Evolutionary conservation across 2,888 invertebrate species (phyloP).

Genomic region (Parnassius mnemosyne): DNA sequence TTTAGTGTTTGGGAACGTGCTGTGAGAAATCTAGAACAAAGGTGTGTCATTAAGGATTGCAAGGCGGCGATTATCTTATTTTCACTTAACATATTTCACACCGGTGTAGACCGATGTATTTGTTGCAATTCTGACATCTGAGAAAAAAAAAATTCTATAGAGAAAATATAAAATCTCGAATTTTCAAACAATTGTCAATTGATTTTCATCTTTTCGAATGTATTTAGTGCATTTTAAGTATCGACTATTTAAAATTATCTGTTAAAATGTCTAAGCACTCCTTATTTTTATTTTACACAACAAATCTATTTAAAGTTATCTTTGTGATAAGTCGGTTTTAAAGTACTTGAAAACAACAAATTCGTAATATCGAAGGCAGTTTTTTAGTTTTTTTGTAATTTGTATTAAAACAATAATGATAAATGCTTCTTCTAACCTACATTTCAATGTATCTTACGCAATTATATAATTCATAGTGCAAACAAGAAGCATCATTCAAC

Average conservation of each 20-base stretch:
- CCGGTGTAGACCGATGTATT: background rate
- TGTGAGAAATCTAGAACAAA: constrained; percentile 41
- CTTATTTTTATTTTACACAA: too few species aligned
- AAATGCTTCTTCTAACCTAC: constrained; percentile 2
- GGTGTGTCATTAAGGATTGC: constrained; percentile 25
- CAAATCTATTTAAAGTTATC: too few species aligned
- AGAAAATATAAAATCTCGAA: background rate
- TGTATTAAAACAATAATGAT: background rate
- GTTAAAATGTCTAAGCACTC: too few species aligned
- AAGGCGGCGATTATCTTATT: constrained; percentile 17
- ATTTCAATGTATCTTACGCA: constrained; percentile 1
- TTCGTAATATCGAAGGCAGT: too few species aligned
- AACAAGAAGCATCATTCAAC: constrained; percentile 7
- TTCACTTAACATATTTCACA: constrained; percentile 25
- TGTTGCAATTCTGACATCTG: constrained; percentile 1
- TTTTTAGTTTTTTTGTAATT: too few species aligned
- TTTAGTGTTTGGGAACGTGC: constrained; percentile 39
- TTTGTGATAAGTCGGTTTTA: too few species aligned
- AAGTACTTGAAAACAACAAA: too few species aligned
- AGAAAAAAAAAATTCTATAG: background rate
- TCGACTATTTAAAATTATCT: too few species aligned
- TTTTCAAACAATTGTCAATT: background rate
- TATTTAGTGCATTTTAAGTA: too few species aligned
- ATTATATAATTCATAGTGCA: constrained; percentile 8
- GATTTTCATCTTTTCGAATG: too few species aligned